These are phyloP conservation scores for Cliona cf. orientalis DNA, from an alignment of 37 sponge, comb jelly and placozoan genomes.

Conservation along the genomic window DNA sequence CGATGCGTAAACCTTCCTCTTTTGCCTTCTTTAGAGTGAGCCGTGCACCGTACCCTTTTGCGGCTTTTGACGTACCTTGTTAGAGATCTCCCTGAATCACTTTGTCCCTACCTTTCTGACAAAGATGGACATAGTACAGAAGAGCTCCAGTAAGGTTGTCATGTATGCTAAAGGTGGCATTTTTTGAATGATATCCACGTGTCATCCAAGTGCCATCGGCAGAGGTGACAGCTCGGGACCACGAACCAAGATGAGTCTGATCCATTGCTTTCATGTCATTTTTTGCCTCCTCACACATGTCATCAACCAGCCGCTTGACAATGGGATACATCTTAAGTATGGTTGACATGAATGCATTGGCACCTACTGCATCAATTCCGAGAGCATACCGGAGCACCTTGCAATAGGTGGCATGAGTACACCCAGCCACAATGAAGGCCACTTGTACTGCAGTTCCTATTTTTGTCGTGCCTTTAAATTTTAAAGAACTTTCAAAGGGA, in stretches of 20 bases:
- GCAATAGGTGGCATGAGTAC: constrained; percentile 22
- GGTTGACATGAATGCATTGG: neutral
- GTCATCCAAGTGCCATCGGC: no score
- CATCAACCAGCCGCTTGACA: constrained; percentile 31
- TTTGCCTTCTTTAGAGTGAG: constrained; percentile 27
- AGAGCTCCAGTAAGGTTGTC: constrained; percentile 22
- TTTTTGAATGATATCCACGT: constrained; percentile 26
- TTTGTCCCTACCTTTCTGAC: constrained; percentile 22
- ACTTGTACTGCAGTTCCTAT: neutral
- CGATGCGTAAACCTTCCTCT: constrained; percentile 25
- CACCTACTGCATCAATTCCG: neutral
- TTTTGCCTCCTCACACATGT: constrained; percentile 36
- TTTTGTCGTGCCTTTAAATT: no score
- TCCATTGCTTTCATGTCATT: constrained; percentile 34
- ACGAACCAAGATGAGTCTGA: constrained; percentile 12
- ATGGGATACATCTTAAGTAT: constrained; percentile 1
- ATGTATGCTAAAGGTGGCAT: constrained; percentile 9
- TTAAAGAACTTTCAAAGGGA: constrained; percentile 3
- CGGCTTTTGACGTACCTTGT: constrained; percentile 32
- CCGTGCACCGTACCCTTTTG: constrained; percentile 33
- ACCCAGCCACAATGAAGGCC: constrained; percentile 40
- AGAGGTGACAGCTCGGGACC: constrained; percentile 47
- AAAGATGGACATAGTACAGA: constrained; percentile 43
- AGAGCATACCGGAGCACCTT: constrained; percentile 18
- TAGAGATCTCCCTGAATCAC: constrained; percentile 12